Evolutionary conservation across 2,888 invertebrate species (phyloP), one percentile per base, ranked within the genome.

Genomic region (Drosophila infuscata): DNA sequence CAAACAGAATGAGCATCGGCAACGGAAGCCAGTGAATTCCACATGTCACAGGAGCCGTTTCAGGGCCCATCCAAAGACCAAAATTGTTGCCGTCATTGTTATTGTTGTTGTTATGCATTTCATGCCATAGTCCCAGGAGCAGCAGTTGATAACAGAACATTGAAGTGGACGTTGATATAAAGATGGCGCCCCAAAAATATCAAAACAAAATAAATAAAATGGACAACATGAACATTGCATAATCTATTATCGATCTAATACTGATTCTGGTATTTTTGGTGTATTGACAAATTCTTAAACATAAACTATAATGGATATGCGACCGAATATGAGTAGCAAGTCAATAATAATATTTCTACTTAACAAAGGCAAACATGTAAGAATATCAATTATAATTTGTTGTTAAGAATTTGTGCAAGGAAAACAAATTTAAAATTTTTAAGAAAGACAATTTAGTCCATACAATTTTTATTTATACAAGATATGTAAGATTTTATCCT

Each of bases 1-100:
- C 84, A 84, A 87, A 83, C 84, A 84, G 84, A 89, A 89, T 89
- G 89, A 83, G 89, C 89, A 76, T 74, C 82, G 76, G 68, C 82
- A 79, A 75, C 85, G 89, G 84, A 89, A 84, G 77, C 77, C 82
- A 87, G 80, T 75, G 82, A 82, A 79, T 85, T 80, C 89, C 89
- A 88, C 72, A 85, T 85, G 88, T 80, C 88, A 84, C 89, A 84
- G 69, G 77, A 77, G 60, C 81, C 75, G 78, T 84, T 87, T 75
- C 70, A 73, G 74, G 81, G 87, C 56, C 70, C 87, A 81, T 67
- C 54, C 66, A 53, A 52, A 73, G 65, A 74, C 69, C 81, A 72
- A 74, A 88, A 46, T 61, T 49, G 70, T 63, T 60, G 48, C 67
- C 48, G 36, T 41, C 49, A 17, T 56, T 36, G 54, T 60, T 56